These are phyloP conservation scores for Eueremaeus valkanovi DNA, from an alignment of 2,888 invertebrate species.

Conservation along the genomic window DNA sequence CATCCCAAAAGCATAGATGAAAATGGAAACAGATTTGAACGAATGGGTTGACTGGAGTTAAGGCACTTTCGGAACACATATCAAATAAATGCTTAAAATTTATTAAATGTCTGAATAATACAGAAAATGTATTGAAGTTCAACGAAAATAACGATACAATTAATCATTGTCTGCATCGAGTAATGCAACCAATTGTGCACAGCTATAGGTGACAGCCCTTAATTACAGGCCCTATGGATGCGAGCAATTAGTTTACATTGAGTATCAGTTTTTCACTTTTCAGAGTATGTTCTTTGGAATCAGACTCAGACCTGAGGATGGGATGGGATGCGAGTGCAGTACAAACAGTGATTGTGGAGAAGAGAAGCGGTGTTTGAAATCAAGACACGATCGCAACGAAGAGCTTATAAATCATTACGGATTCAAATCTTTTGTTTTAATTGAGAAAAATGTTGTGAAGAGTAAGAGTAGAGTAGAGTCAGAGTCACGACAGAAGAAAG, in stretches of 20 bases:
- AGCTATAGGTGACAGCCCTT: constrained; percentile 19
- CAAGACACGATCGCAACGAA: constrained; percentile 13
- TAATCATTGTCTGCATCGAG: background rate
- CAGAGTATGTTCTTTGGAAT: no score
- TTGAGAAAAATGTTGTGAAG: background rate
- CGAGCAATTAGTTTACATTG: constrained; percentile 2
- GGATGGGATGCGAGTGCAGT: no score
- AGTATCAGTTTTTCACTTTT: background rate
- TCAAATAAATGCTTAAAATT: background rate
- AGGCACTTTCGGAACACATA: background rate
- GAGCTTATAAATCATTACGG: constrained; percentile 10
- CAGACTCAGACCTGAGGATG: no score
- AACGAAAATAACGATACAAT: background rate
- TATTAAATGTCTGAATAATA: background rate
- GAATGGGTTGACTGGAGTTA: no score
- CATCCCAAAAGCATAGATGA: no score
- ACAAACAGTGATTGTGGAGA: background rate
- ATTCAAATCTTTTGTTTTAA: constrained; percentile 23
- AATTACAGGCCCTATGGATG: constrained; percentile 3
- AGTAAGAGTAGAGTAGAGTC: background rate
- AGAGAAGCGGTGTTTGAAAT: background rate
- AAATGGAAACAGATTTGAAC: no score
- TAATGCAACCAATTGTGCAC: background rate
- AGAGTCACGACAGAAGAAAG: constrained; percentile 26
- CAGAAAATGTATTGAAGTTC: background rate